Percentiles rank a stretch among this genome's conserved stretches.
phyloP scores from a whole-genome alignment of 2,888 invertebrate species.

The Boloria euphrosyne region DNA sequence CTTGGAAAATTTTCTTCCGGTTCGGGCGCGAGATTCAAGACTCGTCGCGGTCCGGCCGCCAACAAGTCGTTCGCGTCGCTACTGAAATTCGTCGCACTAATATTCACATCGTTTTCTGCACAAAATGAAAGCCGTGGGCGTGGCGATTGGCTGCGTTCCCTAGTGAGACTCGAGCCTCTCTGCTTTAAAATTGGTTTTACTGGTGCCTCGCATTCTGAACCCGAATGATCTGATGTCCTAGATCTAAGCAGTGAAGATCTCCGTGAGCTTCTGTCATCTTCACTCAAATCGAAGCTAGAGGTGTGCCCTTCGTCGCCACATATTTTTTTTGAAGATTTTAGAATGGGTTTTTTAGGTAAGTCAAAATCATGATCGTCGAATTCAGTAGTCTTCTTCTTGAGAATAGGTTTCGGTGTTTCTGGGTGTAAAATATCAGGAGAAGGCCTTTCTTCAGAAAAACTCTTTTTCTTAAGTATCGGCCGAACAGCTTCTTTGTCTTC shows the following conservation, averaged over 20 bases:
- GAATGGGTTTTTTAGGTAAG: conserved; percentile 87
- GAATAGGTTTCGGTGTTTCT: conserved; percentile 87
- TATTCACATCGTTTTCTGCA: conserved; percentile 77
- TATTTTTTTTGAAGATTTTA: conserved; percentile 87
- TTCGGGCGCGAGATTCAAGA: conserved; percentile 64
- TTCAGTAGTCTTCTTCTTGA: conserved; percentile 93
- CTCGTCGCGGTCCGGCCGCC: conserved; percentile 76
- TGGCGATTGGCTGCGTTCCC: conserved; percentile 83
- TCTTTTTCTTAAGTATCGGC: conserved; percentile 93
- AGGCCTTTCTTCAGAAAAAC: conserved; percentile 86
- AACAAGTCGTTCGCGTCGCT: conserved; percentile 72
- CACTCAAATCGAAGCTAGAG: conserved; percentile 81
- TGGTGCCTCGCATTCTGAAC: conserved; percentile 81
- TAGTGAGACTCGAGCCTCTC: conserved; percentile 81
- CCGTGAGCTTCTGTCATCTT: conserved; percentile 80
- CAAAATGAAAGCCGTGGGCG: conserved; percentile 85
- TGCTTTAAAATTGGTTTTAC: conserved; percentile 86
- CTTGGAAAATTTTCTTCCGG: conserved; percentile 71
- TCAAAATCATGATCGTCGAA: conserved; percentile 89
- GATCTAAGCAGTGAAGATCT: conserved; percentile 81
- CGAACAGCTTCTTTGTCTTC: conserved; percentile 84
- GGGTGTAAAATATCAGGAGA: conserved; percentile 71
- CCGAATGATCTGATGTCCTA: conserved; percentile 78
- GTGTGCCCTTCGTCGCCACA: conserved; percentile 84
- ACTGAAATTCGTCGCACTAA: conserved; percentile 74